Base-by-base conservation (phyloP, 2,113 vertebrate genomes). In the Saccopteryx bilineata region DNA sequence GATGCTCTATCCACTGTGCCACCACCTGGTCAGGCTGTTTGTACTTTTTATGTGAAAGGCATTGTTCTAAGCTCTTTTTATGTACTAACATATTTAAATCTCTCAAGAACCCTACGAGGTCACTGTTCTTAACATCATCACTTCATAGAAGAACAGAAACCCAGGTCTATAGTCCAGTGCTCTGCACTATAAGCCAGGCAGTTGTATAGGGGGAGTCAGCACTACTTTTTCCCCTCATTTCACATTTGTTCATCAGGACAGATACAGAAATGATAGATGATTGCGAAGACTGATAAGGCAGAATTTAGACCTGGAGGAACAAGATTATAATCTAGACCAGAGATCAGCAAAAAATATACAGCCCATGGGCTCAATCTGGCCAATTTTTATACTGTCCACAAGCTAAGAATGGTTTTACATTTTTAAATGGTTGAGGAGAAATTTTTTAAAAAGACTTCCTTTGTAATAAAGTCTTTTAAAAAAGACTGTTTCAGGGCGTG, bases 121-220 rank as follows among this genome's bases (percentile, higher is more conserved):
- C 66, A 66, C 7, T 79, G 28, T 83, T 87, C 61, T 66, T 88
- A 65, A 46, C 6, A 24, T 54, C 33, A 74, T 21, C 19, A 21
- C 39, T 84, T 58, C 58, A 19, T 54, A 87, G 46, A 72, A 80
- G 66, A 52, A 74, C 76, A 88, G 50, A 95, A 52, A 76, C 88
- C 9, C 46, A 60, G 33, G 69, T 39, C 15, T 11, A 31, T 8
- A 39, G 39, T 23, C 58, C 63, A 21, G 24, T 2, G 14, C 12
- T 68, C 54, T 8, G 18, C 7, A 5, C 9, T 39, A 1, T 26
- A 28, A 72, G 12, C 58, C 79, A 21, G 52, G 10, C 2, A 0
- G 33, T 11, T 28, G 1, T n/a, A 8, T 4, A 33, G 56, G 31
- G 18, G 7, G 9, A 15, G 21, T 24, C 65, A 9, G 15, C 60